Evolutionary conservation across 1,140 invertebrate genomes (phyloP), one percentile per base, ranked within the genome.

Genomic region (Lordiphosa stackelbergi): DNA sequence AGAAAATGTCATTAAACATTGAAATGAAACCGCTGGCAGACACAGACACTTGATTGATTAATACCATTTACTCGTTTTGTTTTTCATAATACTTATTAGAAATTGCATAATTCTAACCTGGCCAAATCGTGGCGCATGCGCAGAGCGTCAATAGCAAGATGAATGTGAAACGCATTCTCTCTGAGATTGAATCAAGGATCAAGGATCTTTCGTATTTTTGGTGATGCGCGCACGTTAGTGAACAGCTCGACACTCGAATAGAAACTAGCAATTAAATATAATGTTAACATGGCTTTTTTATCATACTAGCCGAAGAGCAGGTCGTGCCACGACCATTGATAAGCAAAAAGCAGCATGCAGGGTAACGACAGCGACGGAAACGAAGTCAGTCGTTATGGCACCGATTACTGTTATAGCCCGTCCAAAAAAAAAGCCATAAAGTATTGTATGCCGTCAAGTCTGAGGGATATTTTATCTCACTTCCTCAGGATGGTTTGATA

Each of bases 211-310:
- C 7, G 6, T 8, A 1, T 7, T 4, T 9, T 37, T 22, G 16
- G 11, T 7, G 13, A 12, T 8, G 19, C 24, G 10, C 12, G 13
- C 46, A 13, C 49, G 28, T 24, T 3, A 24, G 45, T 59, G 66
- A 69, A 73, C 64, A 66, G 69, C 60, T 51, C 70, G 36, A 73
- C 54, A 53, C 52, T 73, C 51, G 53, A 73, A 81, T 64, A 56
- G 57, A 48, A 73, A 86, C 84, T 86, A 86, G 55, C 74, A 81
- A 77, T 84, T 81, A 81, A 78, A 85, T 85, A 79, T 60, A 81
- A 70, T 81, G 74, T 86, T 86, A 86, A 84, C 74, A 69, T 64
- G 65, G 64, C 57, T 69, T 84, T 83, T 83, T 83, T 81, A 74
- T 75, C 75, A 52, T 69, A 31, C 51, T 5, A 62, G 59, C 36